Conservation (phyloP, 2,888 invertebrate species). For the Nomada goodeniana region DNA sequence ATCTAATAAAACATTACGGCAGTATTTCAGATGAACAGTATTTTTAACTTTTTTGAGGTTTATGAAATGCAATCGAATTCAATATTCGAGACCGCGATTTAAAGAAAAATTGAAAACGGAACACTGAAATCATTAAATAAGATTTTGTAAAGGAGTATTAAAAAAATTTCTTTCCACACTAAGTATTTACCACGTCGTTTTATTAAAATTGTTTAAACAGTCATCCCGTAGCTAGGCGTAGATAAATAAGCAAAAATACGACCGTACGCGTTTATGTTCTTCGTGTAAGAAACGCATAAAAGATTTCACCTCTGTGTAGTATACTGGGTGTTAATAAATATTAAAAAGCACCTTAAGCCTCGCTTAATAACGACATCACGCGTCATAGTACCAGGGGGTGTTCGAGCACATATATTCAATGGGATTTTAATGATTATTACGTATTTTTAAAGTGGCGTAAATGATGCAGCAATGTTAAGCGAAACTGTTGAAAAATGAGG, state of each 20-base stretch:
- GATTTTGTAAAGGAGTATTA: neutral
- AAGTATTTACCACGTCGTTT: neutral
- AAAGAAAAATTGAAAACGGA: too few relatives aligned
- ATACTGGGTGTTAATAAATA: neutral
- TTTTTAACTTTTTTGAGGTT: too few relatives aligned
- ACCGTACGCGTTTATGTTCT: conserved; percentile 9
- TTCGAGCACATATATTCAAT: neutral
- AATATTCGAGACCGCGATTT: too few relatives aligned
- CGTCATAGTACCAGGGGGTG: neutral
- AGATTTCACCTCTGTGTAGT: neutral
- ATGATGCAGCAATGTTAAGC: neutral
- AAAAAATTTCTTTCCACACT: too few relatives aligned
- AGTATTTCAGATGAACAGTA: too few relatives aligned
- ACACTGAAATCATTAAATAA: neutral
- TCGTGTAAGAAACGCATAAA: conserved; percentile 4
- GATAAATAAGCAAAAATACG: neutral
- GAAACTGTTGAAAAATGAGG: neutral
- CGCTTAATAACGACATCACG: neutral
- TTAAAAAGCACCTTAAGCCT: neutral
- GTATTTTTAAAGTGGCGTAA: neutral
- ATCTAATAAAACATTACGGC: too few relatives aligned
- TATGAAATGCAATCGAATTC: too few relatives aligned
- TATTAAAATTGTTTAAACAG: neutral
- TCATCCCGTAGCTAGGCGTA: neutral
- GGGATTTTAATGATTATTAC: neutral